Evolutionary conservation across 2,888 invertebrate genomes (phyloP), one percentile per base, ranked within the genome.

Genomic region (Epiblema foenella): DNA sequence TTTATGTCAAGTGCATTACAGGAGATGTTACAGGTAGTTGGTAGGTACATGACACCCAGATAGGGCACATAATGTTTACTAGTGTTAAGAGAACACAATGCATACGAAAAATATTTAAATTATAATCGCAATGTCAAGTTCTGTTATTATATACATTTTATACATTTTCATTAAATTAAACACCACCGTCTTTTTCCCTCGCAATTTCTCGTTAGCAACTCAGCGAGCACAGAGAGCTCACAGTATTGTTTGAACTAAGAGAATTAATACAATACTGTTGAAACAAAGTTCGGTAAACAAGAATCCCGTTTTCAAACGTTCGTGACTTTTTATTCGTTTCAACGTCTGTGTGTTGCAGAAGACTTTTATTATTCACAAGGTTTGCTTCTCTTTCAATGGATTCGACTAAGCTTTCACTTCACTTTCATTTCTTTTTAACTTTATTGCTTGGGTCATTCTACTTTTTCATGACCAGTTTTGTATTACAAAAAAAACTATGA

Each of bases 211-310:
- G 37, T 51, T 51, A 52, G 52, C 24, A 15, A 52, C 39, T 37
- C 12, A 15, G 29, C 29, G 29, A 15, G 39, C 42, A 9, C 51
- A 37, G 49, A 63, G 39, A 52, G 64, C 52, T 64, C 63, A n/a
- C 37, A 64, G 64, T 54, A 52, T 64, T 64, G 20, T 39, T 52
- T 9, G 15, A 64, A 52, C 15, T 64, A 52, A 15, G n/a, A 37
- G 39, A 52, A 64, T 64, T 39, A 39, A 39, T 54, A 64, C 64
- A 63, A 63, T 64, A 39, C 64, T 39, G 37, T 39, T 39, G 24
- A 39, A 39, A 54, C 63, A 63, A 63, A 63, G 56, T 56, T 56
- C 20, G 20, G 24, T 12, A 12, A 59, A 59, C 33, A 37, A 51
- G 51, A 51, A 33, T 51, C 5, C 18, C 18, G 33, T 56, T 29